Evolutionary conservation across 2,888 invertebrate genomes (phyloP).

Genomic region (Pinctada fucata): DNA sequence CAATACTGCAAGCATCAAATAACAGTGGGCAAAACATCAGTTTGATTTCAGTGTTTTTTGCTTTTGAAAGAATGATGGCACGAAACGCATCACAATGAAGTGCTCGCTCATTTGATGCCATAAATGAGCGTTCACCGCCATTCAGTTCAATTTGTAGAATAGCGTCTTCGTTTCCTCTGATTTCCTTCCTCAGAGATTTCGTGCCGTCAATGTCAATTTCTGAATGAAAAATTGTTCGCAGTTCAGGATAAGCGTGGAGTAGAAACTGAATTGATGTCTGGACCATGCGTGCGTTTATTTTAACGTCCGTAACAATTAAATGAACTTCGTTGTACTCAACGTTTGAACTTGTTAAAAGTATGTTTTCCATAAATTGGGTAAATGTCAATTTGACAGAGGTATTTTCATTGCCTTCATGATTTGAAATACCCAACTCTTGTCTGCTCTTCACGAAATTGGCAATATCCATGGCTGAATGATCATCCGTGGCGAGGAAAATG

Average conservation of each 20-base stretch:
- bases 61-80: neutral
- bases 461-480: neutral
- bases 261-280: neutral
- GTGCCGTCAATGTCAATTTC: neutral
- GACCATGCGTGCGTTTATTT: neutral
- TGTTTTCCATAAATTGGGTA: too few species aligned
- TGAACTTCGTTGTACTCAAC: too few species aligned
- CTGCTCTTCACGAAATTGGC: neutral
- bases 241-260: neutral
- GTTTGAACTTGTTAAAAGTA: too few species aligned
- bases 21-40: neutral
- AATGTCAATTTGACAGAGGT: neutral
- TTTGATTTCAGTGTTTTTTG: neutral
- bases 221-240: neutral
- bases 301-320: neutral
- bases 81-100: too few species aligned
- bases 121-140: slow-evolving; percentile 45
- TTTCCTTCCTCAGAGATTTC: neutral
- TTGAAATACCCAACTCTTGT: neutral
- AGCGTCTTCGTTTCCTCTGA: neutral
- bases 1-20: neutral
- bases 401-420: neutral
- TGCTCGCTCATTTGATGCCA: too few species aligned
- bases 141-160: neutral
- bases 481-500: neutral